Conservation (phyloP, 2,113 vertebrate genomes). For the Takifugu bimaculatus region DNA sequence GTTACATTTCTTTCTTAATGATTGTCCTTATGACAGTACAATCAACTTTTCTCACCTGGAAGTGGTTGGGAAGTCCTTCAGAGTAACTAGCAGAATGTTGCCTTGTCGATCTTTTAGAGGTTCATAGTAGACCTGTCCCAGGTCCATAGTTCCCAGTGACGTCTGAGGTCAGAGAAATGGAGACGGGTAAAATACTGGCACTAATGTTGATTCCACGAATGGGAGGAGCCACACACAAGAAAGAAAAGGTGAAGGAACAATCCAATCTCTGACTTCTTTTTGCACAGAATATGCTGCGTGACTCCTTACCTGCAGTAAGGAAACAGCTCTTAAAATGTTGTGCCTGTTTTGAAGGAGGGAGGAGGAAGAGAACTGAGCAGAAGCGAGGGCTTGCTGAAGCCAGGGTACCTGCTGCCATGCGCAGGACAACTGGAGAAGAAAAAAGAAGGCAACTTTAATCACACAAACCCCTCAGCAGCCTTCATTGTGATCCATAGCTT, state of each 20-base stretch:
- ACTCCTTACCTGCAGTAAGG: conserved; percentile 74
- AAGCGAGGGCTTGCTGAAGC: conserved; percentile 72
- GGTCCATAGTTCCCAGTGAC: conserved; percentile 67
- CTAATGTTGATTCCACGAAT: background rate
- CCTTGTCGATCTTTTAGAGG: conserved; percentile 77
- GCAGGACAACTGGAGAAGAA: conserved; percentile 68
- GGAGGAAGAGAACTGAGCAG: conserved; percentile 72
- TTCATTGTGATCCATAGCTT: background rate
- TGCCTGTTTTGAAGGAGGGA: conserved; percentile 78
- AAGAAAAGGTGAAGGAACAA: conserved; percentile 18
- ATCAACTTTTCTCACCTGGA: conserved; percentile 37
- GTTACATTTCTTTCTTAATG: background rate
- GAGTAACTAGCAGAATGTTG: conserved; percentile 73
- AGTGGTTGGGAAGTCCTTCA: conserved; percentile 60
- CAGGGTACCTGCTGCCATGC: conserved; percentile 76
- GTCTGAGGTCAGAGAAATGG: conserved; percentile 42
- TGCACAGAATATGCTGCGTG: conserved; percentile 32
- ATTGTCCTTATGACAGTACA: too few relatives aligned
- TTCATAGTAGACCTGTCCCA: conserved; percentile 77
- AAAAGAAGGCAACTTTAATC: background rate
- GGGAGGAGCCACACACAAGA: background rate
- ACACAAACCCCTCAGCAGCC: background rate
- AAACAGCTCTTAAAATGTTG: conserved; percentile 73
- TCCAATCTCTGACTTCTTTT: conserved; percentile 35
- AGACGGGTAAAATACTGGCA: conserved; percentile 11